These are phyloP conservation scores for Parochlus steinenii DNA, from an alignment of 2,888 invertebrate genomes.

Conservation along the genomic window DNA sequence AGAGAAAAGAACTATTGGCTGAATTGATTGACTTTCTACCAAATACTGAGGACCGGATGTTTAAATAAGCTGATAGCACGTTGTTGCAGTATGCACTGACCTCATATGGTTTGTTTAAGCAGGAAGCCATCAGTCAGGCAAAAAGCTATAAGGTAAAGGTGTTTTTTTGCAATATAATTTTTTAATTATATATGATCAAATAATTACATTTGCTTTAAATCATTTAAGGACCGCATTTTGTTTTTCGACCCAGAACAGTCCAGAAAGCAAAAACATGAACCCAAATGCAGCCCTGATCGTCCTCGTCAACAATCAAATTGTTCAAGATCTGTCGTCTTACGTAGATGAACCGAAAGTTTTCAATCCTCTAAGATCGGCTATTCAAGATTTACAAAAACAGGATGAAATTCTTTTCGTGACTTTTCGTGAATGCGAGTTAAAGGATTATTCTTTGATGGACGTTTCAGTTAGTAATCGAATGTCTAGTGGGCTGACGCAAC, in stretches of 20 bases:
- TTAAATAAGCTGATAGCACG: conserved; percentile 22
- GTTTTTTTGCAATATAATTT: too few species aligned
- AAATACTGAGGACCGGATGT: conserved; percentile 25
- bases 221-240: conserved; percentile 8
- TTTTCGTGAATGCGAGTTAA: conserved; percentile 22
- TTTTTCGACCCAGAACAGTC: conserved; percentile 17
- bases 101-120: conserved; percentile 19
- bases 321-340: conserved; percentile 24
- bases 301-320: conserved; percentile 19
- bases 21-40: conserved; percentile 23
- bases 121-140: conserved; percentile 24
- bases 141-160: conserved; percentile 19
- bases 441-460: conserved; percentile 23
- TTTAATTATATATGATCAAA: too few species aligned
- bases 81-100: conserved; percentile 25
- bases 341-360: conserved; percentile 20
- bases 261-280: conserved; percentile 25
- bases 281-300: conserved; percentile 24
- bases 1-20: conserved; percentile 16
- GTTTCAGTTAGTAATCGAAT: too few species aligned
- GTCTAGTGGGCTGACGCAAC: too few species aligned
- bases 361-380: conserved; percentile 17
- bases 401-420: conserved; percentile 23
- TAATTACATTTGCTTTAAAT: too few species aligned
- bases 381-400: conserved; percentile 21